Conservation (phyloP, 2,888 invertebrate genomes). For the Xylota sylvarum region DNA sequence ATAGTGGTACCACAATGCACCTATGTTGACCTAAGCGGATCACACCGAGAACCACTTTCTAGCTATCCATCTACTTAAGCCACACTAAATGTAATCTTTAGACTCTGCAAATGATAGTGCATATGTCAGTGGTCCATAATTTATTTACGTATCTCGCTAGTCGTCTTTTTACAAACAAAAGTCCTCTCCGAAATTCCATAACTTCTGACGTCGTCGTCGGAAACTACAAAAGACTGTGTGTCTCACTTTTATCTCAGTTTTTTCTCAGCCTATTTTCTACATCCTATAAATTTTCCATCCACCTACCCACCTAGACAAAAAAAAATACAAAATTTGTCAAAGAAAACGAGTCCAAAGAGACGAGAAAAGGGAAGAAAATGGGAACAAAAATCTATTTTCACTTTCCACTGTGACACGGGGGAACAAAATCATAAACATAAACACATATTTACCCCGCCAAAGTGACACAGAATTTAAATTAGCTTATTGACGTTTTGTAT, state of each 20-base stretch:
- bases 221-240: conserved; percentile 28
- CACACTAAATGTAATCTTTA: too few species aligned
- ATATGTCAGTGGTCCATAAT: neutral
- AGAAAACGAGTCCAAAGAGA: conserved; percentile 14
- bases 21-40: too few species aligned
- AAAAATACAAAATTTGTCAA: conserved; percentile 1
- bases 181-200: neutral
- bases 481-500: conserved; percentile 48
- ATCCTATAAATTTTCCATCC: conserved; percentile 27
- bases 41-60: too few species aligned
- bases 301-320: conserved; percentile 11
- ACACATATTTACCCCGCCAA: conserved; percentile 5
- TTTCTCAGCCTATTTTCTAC: conserved; percentile 15
- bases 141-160: neutral
- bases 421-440: conserved; percentile 14
- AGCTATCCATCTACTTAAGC: too few species aligned
- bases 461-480: conserved; percentile 49
- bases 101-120: neutral
- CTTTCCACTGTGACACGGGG: neutral
- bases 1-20: too few species aligned
- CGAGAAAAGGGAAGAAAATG: conserved; percentile 21
- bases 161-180: neutral
- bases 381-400: conserved; percentile 37
- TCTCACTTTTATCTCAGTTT: conserved; percentile 29
- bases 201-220: conserved; percentile 24